Conservation (phyloP, 2,797 vertebrate genomes). For the Xyrichtys novacula region DNA sequence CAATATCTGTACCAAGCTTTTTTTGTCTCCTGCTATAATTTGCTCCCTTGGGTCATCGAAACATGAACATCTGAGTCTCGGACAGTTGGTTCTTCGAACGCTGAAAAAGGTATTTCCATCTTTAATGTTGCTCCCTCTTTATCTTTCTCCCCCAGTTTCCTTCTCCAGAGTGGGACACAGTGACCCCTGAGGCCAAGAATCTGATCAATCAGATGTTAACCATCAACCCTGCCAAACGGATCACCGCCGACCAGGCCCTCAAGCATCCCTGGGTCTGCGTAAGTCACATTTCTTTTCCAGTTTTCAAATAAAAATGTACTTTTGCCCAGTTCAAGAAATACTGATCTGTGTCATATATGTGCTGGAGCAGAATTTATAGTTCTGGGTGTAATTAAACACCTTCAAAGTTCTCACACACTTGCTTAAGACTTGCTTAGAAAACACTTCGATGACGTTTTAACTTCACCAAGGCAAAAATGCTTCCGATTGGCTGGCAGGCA, state of each 20-base stretch:
- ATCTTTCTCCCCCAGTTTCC: constrained; percentile 89
- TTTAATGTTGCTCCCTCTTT: neutral
- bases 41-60: too few species aligned
- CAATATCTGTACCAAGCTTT: too few species aligned
- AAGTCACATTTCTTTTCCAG: constrained; percentile 79
- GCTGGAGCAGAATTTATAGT: neutral
- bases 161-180: constrained; percentile 99
- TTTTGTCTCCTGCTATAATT: too few species aligned
- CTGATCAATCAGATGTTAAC: constrained; percentile 99
- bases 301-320: constrained; percentile 2
- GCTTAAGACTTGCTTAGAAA: neutral
- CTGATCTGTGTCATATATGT: too few species aligned
- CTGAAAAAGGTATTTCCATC: neutral
- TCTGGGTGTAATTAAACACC: neutral
- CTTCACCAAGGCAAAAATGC: too few species aligned
- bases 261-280: constrained; percentile 99
- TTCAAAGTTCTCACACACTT: neutral
- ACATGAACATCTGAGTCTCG: too few species aligned
- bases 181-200: constrained; percentile 99
- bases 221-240: constrained; percentile 98
- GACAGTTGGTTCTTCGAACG: too few species aligned
- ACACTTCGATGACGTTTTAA: neutral
- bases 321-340: too few species aligned
- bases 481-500: too few species aligned
- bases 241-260: constrained; percentile 97